Conservation (phyloP, 2,113 vertebrate genomes). For the Echinops telfairi region DNA sequence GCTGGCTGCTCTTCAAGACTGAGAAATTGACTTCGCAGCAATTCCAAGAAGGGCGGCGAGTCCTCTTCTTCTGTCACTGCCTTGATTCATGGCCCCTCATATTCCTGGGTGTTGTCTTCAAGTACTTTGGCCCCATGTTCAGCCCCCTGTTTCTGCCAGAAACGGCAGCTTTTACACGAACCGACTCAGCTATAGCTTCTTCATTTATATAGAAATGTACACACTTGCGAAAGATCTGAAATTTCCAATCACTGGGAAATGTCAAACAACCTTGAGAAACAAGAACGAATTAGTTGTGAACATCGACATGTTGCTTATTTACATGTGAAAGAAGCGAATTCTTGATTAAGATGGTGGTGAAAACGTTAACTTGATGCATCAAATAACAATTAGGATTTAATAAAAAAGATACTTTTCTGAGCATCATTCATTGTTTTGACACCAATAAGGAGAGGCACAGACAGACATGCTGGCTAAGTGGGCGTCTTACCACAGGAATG, state of each 20-base stretch:
- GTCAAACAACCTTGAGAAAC: not conserved
- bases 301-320: constrained; percentile 5
- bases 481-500: not conserved
- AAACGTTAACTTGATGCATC: not conserved
- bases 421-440: not conserved
- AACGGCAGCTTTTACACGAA: not conserved
- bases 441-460: not conserved
- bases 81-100: not conserved
- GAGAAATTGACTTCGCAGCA: not conserved
- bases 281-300: constrained; percentile 23
- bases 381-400: not conserved
- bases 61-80: not conserved
- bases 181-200: constrained; percentile 50
- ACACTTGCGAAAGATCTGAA: constrained; percentile 26
- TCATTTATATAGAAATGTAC: not conserved
- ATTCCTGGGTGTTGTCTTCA: not conserved
- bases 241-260: not conserved
- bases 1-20: not conserved
- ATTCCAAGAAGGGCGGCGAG: not conserved
- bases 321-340: not conserved
- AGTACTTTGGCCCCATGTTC: not conserved
- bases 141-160: not conserved
- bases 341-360: not conserved
- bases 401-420: not conserved
- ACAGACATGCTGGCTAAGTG: not conserved